Percentiles rank a stretch among this genome's conserved stretches.
Conservation (phyloP, 2,113 vertebrate species). For the Trematocara zebra region DNA sequence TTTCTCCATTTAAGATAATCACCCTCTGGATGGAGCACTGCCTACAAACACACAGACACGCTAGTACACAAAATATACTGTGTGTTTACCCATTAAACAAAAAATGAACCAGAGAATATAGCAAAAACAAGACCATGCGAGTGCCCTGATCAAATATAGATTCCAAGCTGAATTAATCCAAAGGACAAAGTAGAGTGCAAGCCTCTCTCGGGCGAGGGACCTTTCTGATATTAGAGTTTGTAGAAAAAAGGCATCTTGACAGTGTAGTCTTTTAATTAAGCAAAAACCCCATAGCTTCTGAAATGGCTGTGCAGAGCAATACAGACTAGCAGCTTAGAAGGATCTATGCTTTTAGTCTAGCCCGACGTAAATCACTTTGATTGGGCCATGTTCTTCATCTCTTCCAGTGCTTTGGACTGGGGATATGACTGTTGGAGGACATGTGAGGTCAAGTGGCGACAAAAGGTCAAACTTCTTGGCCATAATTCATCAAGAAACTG, state of each 20-base stretch:
- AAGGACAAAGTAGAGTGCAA: constrained; percentile 25
- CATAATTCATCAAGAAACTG: constrained; percentile 53
- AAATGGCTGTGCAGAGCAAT: constrained; percentile 22
- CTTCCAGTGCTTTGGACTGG: constrained; percentile 7
- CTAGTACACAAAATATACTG: not conserved
- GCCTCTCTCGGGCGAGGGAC: constrained; percentile 22
- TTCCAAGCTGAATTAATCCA: constrained; percentile 38
- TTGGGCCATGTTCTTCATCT: constrained; percentile 53
- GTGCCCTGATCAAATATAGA: constrained; percentile 31
- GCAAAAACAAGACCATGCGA: not conserved
- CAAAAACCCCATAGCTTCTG: constrained; percentile 31
- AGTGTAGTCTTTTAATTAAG: constrained; percentile 58
- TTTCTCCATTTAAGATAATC: constrained; percentile 71
- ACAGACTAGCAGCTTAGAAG: constrained; percentile 28
- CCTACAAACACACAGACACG: not conserved
- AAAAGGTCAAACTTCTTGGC: constrained; percentile 53
- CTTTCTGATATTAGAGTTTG: constrained; percentile 51
- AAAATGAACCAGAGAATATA: constrained; percentile 13
- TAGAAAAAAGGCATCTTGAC: constrained; percentile 54
- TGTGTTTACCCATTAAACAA: not conserved
- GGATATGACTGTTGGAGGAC: constrained; percentile 46
- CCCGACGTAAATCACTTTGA: constrained; percentile 57
- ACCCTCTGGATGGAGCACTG: constrained; percentile 49
- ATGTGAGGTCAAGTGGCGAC: constrained; percentile 48
- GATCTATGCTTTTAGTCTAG: constrained; percentile 35